Evolutionary conservation across 1,140 invertebrate species (phyloP), one percentile per base, ranked within the genome.

Genomic region (Diachasmimorpha longicaudata): DNA sequence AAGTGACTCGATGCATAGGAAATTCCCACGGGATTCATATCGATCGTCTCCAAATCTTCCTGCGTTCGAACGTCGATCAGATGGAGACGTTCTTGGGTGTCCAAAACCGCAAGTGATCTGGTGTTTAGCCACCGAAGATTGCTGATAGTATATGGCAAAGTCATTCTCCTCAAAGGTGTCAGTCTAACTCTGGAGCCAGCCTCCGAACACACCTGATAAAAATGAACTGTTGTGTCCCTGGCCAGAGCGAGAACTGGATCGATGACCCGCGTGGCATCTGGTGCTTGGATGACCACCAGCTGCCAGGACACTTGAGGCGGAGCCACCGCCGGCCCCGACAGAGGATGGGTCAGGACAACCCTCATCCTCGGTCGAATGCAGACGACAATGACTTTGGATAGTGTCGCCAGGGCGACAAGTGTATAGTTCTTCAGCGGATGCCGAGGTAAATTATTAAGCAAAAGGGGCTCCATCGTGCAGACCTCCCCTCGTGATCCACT

Each of bases 401-500:
- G 89, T 5, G 97, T 98, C 0, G 96, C 97, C 91, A 99, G 93
- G 4, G 97, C 97, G 68, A 99, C 91, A 74, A 98, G 91, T 81
- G 94, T 92, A 83, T 93, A 93, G 85, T 93, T 92, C 83, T 92
- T 91, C 36, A 96, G 87, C 1, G 94, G 93, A 84, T 95, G 93
- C 44, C 92, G 89, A 70, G 93, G 91, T 74, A 94, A 83, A 81
- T 90, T 91, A 81, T 94, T 91, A 78, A 96, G 91, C 39, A 94
- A 89, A 2, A 98, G 89, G 0, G 96, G 96, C 84, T 97, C 95
- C 42, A 98, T 90, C n/a, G 93, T 92, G 83, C 95, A 96, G 46
- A 97, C 98, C 91, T 99, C 98, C 0, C 98, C 98, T 69, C 96
- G 92, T 70, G 97, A 97, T 48, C 96, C 96, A 70, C 96, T 97